phyloP scores from a whole-genome alignment of 2,888 invertebrate species.

The Cylindroiulus punctatus region DNA sequence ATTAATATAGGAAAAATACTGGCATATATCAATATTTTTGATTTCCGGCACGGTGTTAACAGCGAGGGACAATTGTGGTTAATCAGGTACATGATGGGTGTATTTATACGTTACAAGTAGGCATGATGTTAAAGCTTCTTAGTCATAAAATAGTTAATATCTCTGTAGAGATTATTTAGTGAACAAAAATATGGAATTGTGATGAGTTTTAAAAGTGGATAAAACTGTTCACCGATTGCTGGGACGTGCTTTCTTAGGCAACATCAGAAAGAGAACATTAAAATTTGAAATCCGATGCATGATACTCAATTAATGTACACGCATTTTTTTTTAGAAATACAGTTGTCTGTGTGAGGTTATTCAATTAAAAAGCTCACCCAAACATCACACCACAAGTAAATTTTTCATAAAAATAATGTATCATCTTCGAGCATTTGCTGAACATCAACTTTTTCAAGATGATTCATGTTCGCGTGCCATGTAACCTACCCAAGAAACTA shows the following conservation, averaged over 20 bases:
- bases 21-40: slow-evolving; percentile 8
- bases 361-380: no score
- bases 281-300: no score
- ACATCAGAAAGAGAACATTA: background rate
- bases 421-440: no score
- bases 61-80: background rate
- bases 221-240: background rate
- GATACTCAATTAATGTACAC: no score
- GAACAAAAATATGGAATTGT: background rate
- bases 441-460: no score
- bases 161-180: background rate
- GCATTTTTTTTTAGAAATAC: no score
- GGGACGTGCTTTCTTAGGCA: slow-evolving; percentile 15
- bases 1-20: background rate
- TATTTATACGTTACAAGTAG: background rate
- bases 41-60: background rate
- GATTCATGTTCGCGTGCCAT: no score
- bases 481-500: no score
- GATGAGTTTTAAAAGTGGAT: background rate
- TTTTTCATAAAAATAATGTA: no score
- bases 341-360: no score
- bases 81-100: slow-evolving; percentile 2
- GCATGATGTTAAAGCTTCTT: background rate
- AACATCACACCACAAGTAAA: no score
- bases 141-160: background rate